Percentiles rank a stretch among this genome's conserved stretches.
These are phyloP conservation scores for Hyposmocoma kahamanoa DNA, from an alignment of 1,140 invertebrate species.

Conservation along the genomic window DNA sequence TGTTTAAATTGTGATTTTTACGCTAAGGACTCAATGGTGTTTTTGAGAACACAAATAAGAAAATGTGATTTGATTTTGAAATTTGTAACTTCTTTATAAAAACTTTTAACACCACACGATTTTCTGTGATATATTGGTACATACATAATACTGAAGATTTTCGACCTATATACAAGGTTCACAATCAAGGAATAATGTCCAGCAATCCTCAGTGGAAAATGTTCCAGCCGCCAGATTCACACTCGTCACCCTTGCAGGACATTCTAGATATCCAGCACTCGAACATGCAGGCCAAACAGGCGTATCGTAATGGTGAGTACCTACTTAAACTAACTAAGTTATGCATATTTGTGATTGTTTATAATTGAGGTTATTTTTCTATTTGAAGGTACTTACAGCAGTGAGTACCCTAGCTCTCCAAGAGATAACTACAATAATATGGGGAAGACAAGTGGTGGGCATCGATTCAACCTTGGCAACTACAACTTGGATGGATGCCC, in stretches of 20 bases:
- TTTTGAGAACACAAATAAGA: conserved; percentile 39
- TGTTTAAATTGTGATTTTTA: conserved; percentile 53
- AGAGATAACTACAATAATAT: conserved; percentile 57
- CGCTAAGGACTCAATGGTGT: conserved; percentile 36
- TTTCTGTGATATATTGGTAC: conserved; percentile 67
- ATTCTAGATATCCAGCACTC: conserved; percentile 67
- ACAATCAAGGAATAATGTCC: conserved; percentile 76
- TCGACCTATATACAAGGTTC: conserved; percentile 56
- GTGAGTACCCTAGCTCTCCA: conserved; percentile 64
- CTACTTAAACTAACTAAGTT: too few relatives aligned
- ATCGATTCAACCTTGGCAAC: conserved; percentile 43
- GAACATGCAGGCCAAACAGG: conserved; percentile 63
- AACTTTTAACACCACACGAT: conserved; percentile 49
- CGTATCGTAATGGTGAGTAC: conserved; percentile 64
- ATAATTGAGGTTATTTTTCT: neutral
- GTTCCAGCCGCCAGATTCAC: conserved; percentile 87
- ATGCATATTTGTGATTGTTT: conserved; percentile 3
- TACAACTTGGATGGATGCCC: conserved; percentile 55
- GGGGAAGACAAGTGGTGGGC: conserved; percentile 51
- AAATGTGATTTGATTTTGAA: conserved; percentile 63
- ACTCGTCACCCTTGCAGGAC: conserved; percentile 61
- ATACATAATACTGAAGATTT: conserved; percentile 56
- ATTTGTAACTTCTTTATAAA: conserved; percentile 41
- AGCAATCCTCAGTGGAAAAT: conserved; percentile 94
- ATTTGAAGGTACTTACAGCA: conserved; percentile 58